Evolutionary conservation across 2,113 vertebrate species (phyloP).

Genomic region (Synodontis membranacea): DNA sequence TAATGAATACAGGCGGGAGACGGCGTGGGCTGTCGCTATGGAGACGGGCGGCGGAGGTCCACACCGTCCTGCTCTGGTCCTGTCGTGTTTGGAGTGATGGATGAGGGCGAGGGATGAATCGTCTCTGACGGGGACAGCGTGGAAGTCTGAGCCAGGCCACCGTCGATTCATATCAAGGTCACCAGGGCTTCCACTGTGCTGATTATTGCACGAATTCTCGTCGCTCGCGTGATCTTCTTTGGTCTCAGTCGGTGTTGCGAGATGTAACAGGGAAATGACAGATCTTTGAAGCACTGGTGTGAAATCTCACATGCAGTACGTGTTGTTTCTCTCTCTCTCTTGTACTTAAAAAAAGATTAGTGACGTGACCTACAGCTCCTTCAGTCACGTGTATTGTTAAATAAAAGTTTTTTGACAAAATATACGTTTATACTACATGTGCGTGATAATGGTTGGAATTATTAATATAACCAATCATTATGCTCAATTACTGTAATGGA

Average conservation of each 20-base stretch:
- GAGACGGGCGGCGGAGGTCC: conserved; percentile 6
- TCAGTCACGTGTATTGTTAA: neutral
- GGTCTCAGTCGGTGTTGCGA: neutral
- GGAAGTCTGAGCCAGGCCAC: neutral
- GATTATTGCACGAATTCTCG: neutral
- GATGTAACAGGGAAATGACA: neutral
- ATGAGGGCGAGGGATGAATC: conserved; percentile 30
- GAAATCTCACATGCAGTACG: neutral
- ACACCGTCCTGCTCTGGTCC: neutral
- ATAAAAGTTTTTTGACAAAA: too few species aligned
- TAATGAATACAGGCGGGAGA: conserved; percentile 15
- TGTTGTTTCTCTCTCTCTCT: neutral
- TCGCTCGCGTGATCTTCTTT: neutral
- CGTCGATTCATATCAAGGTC: conserved; percentile 21
- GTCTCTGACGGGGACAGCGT: neutral
- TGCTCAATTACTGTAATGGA: too few species aligned
- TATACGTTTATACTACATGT: neutral
- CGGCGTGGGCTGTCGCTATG: conserved; percentile 1
- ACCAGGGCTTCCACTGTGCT: neutral
- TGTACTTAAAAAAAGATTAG: neutral
- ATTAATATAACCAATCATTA: too few species aligned
- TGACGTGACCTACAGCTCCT: neutral
- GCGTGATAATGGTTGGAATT: neutral
- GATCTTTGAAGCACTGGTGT: neutral
- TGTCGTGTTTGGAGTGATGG: conserved; percentile 31